Evolutionary conservation across 2,888 invertebrate genomes (phyloP).

Genomic region (Pyrrhia umbra): DNA sequence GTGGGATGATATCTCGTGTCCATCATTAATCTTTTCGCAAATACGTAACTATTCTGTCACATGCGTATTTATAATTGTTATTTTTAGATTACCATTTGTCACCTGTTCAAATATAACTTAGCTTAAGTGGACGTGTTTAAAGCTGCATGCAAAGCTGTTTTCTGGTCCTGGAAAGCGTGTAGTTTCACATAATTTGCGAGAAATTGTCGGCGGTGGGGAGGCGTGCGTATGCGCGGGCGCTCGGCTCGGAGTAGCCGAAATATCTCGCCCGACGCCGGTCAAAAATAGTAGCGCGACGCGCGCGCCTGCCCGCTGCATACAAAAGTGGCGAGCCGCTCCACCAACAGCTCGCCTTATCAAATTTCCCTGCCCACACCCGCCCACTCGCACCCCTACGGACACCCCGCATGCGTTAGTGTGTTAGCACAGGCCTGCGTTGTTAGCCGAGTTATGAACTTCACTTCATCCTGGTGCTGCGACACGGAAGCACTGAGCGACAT

Average conservation of each 20-base stretch:
- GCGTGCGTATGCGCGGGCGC: constrained; percentile 57
- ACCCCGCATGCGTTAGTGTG: constrained; percentile 85
- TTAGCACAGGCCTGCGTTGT: constrained; percentile 81
- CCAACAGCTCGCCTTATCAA: constrained; percentile 86
- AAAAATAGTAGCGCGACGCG: constrained; percentile 83
- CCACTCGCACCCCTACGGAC: constrained; percentile 73
- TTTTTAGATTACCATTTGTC: constrained; percentile 55
- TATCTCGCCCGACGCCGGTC: constrained; percentile 80
- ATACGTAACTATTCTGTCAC: constrained; percentile 50
- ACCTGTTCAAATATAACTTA: constrained; percentile 45
- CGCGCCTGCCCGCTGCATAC: constrained; percentile 82
- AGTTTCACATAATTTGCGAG: constrained; percentile 43
- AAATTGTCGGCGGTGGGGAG: constrained; percentile 34
- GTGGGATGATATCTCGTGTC: constrained; percentile 51
- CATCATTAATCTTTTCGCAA: constrained; percentile 56
- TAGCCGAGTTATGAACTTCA: constrained; percentile 73
- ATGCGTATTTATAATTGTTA: constrained; percentile 50
- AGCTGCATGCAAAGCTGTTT: constrained; percentile 64
- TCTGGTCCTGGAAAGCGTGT: constrained; percentile 52
- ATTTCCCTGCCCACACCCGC: constrained; percentile 87
- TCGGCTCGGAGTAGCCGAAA: constrained; percentile 69
- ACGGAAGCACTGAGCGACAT: constrained; percentile 81
- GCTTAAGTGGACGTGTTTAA: constrained; percentile 35
- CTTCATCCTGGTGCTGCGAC: constrained; percentile 72
- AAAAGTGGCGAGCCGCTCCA: constrained; percentile 82